Percentiles rank a stretch among this genome's conserved stretches.
Conservation (phyloP, 2,113 vertebrate species). For the Daubentonia madagascariensis region DNA sequence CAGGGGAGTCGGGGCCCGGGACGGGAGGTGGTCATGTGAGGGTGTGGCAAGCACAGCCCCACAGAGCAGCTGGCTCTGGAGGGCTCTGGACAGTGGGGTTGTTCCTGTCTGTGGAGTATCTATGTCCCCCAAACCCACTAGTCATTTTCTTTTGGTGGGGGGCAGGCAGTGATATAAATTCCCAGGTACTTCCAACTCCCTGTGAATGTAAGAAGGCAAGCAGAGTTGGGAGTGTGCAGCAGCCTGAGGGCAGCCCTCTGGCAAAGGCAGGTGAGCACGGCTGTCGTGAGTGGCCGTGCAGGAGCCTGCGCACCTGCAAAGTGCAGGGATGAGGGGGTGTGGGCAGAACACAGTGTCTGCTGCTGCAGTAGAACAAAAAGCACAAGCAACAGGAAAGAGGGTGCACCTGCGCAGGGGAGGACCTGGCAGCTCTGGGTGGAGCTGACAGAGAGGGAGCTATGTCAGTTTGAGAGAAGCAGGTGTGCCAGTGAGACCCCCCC, state of each 20-base stretch:
- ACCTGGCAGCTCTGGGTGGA: neutral
- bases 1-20: accelerated
- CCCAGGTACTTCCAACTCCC: neutral
- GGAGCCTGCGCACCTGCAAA: neutral
- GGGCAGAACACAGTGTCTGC: neutral
- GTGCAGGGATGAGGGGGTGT: neutral
- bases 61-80: neutral
- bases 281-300: neutral
- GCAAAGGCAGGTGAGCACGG: neutral
- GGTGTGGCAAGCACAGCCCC: accelerated
- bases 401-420: neutral
- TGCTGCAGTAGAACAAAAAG: neutral
- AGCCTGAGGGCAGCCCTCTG: neutral
- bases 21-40: neutral
- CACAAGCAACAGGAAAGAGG: neutral
- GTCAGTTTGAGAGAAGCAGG: neutral
- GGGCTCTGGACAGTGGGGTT: neutral
- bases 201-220: neutral
- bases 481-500: too few relatives aligned
- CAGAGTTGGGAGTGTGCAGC: neutral
- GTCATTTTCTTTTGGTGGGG: neutral
- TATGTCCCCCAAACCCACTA: neutral
- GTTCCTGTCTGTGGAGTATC: neutral
- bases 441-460: neutral
- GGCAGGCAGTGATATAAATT: neutral